These are phyloP conservation scores for Steromphala cineraria DNA, from an alignment of 2,888 invertebrate species.

Conservation along the genomic window DNA sequence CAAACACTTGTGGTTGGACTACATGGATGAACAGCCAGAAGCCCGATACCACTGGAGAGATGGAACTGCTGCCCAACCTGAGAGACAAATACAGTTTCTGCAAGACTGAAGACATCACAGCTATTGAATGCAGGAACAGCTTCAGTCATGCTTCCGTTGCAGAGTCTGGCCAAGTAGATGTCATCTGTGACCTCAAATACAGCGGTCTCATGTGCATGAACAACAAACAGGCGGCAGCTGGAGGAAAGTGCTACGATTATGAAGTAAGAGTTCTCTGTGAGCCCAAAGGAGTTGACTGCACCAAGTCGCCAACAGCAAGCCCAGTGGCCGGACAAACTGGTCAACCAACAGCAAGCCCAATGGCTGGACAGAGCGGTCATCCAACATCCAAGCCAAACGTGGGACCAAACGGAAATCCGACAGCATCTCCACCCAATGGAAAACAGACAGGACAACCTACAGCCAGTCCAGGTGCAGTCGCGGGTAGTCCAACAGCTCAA, in stretches of 20 bases:
- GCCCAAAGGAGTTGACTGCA: slow-evolving; percentile 31
- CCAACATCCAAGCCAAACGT: background rate
- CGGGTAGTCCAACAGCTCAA: background rate
- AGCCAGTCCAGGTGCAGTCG: background rate
- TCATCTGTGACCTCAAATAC: slow-evolving; percentile 37
- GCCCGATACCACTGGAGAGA: slow-evolving; percentile 65
- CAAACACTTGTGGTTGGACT: slow-evolving; percentile 83
- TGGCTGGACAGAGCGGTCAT: background rate
- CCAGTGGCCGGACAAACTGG: background rate
- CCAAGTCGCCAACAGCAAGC: slow-evolving; percentile 6
- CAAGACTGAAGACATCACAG: slow-evolving; percentile 58
- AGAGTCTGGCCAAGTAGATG: slow-evolving; percentile 22
- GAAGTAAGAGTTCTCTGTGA: slow-evolving; percentile 45
- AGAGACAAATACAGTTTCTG: slow-evolving; percentile 51
- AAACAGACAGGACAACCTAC: background rate
- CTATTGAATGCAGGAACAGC: slow-evolving; percentile 56
- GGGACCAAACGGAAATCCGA: background rate
- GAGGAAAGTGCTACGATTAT: slow-evolving; percentile 39
- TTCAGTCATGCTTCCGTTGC: slow-evolving; percentile 34
- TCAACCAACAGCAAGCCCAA: background rate
- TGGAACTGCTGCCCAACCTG: slow-evolving; percentile 61
- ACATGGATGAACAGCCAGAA: slow-evolving; percentile 82
- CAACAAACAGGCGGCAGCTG: slow-evolving; percentile 22
- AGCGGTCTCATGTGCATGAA: slow-evolving; percentile 39
- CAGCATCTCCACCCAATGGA: background rate